phyloP scores from a whole-genome alignment of 2,797 vertebrate species.

The Streptopelia turtur region DNA sequence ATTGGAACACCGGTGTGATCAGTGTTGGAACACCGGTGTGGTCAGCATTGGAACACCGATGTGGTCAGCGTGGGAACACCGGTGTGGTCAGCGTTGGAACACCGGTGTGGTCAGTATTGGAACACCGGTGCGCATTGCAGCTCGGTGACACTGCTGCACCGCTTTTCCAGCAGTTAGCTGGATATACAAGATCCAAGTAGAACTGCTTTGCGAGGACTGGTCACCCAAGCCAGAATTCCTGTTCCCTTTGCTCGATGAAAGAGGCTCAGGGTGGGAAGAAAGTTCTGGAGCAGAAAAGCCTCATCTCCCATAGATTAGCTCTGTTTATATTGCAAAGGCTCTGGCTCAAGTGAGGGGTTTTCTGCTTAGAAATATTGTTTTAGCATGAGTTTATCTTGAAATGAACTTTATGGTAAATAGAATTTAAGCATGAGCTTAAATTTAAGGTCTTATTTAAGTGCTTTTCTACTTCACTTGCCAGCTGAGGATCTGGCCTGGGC shows the following conservation, averaged over 20 bases:
- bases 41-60: too few species aligned
- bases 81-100: neutral
- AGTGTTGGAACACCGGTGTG: too few species aligned
- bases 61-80: too few species aligned
- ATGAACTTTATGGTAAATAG: conserved; percentile 42
- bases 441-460: conserved; percentile 64
- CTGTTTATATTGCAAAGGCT: conserved; percentile 42
- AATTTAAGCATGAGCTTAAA: conserved; percentile 37
- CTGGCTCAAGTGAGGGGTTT: neutral
- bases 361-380: conserved; percentile 36
- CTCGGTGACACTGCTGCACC: neutral
- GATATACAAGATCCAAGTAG: neutral
- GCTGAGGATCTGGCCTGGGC: conserved; percentile 28
- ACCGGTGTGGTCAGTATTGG: neutral
- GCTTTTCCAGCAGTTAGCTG: neutral
- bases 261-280: neutral
- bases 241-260: neutral
- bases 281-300: conserved; percentile 28
- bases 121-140: neutral
- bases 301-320: conserved; percentile 33
- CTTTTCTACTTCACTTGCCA: conserved; percentile 40
- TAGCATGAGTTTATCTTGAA: conserved; percentile 40
- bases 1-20: too few species aligned
- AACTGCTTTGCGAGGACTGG: neutral
- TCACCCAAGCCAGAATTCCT: neutral